These are phyloP conservation scores for Micromys minutus DNA, from an alignment of 2,113 vertebrate genomes.

Conservation along the genomic window DNA sequence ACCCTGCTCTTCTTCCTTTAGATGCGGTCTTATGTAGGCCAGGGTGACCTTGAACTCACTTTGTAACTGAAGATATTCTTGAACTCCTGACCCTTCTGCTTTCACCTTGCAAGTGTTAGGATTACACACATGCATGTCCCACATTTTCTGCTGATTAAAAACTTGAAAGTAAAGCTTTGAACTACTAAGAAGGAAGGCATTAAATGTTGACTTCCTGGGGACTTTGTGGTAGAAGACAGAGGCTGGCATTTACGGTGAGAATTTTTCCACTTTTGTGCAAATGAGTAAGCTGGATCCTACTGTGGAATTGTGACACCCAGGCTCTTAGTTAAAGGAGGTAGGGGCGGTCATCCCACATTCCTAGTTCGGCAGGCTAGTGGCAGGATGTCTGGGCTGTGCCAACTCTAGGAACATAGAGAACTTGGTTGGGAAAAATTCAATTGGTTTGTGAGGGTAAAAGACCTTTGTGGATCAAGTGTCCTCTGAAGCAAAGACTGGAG, in stretches of 20 bases:
- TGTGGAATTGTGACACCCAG: not conserved
- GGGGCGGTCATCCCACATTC: not conserved
- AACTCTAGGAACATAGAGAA: not conserved
- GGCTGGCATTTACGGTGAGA: not conserved
- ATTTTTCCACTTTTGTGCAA: not conserved
- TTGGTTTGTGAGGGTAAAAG: fast-evolving
- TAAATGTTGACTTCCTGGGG: not conserved
- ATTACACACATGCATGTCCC: not conserved
- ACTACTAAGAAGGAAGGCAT: not conserved
- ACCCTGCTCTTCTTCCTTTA: not conserved
- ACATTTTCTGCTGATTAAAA: not conserved
- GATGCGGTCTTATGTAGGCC: not conserved
- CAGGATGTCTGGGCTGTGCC: not conserved
- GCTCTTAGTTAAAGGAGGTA: not conserved
- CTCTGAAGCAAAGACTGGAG: not conserved
- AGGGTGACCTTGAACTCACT: not conserved
- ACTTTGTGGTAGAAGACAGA: not conserved
- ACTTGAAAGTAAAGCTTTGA: not conserved
- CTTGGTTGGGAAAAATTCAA: not conserved
- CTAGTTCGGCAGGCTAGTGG: not conserved
- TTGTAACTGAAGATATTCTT: not conserved
- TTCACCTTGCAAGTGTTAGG: not conserved
- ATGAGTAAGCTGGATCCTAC: not conserved
- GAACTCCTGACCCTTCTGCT: not conserved
- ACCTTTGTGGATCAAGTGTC: not conserved